Percentiles rank a stretch among this genome's conserved stretches.
These are phyloP conservation scores for Caenorhabditis wallacei DNA, from an alignment of 2,888 invertebrate genomes.

Conservation along the genomic window DNA sequence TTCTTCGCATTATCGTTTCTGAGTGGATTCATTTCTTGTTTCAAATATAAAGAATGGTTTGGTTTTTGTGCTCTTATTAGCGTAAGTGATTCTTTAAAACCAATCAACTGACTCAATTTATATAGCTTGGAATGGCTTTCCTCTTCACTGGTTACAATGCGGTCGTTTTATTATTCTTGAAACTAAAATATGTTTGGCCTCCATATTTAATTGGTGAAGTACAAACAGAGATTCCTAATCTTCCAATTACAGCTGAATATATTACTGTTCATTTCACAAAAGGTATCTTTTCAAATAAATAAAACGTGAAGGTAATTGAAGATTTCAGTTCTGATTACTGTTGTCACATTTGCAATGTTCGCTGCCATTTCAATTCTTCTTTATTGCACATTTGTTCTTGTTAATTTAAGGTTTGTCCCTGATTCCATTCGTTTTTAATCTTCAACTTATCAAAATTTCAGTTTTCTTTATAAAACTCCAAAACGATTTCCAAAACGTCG, in stretches of 20 bases:
- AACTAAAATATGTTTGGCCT: slow-evolving; percentile 25
- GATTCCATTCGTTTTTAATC: too few species aligned
- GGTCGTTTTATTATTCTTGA: slow-evolving; percentile 6
- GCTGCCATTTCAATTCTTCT: slow-evolving; percentile 23
- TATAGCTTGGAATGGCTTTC: not conserved
- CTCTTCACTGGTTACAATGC: not conserved
- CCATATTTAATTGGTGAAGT: not conserved
- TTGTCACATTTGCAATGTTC: slow-evolving; percentile 5
- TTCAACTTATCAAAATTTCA: too few species aligned
- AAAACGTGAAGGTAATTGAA: not conserved
- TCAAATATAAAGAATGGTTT: not conserved
- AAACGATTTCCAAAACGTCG: not conserved
- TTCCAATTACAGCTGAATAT: not conserved
- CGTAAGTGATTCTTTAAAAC: not conserved
- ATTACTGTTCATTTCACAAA: not conserved
- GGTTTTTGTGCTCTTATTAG: slow-evolving; percentile 4
- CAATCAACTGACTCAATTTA: not conserved
- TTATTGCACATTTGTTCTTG: slow-evolving; percentile 17
- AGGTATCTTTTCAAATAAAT: not conserved
- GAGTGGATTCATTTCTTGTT: slow-evolving; percentile 14
- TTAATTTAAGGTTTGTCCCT: slow-evolving; percentile 7
- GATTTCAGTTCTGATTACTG: slow-evolving; percentile 4
- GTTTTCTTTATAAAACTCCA: slow-evolving; percentile 21
- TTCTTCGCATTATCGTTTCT: not conserved
- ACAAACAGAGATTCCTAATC: not conserved